Evolutionary conservation across 2,888 invertebrate species (phyloP).

Genomic region (Drosophila dives): DNA sequence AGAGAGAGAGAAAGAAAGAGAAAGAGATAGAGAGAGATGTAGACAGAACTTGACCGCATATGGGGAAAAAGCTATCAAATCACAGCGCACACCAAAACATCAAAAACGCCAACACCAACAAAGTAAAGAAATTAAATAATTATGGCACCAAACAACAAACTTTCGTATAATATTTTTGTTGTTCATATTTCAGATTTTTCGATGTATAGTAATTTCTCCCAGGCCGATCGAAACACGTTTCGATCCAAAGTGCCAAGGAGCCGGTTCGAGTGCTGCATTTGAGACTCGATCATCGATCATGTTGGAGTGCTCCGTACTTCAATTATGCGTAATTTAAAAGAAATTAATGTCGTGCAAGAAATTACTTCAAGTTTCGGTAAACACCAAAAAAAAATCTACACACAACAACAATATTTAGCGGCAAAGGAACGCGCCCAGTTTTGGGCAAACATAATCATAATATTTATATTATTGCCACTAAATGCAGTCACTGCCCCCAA

Average conservation of each 20-base stretch:
- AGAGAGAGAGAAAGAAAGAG: neutral
- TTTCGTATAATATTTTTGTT: conserved; percentile 16
- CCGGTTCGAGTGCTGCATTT: conserved; percentile 26
- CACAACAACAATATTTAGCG: conserved; percentile 48
- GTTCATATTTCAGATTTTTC: neutral
- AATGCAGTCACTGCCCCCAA: conserved; percentile 61
- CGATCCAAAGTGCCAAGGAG: conserved; percentile 29
- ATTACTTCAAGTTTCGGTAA: conserved; percentile 65
- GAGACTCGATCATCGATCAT: conserved; percentile 68
- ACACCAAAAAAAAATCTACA: conserved; percentile 2
- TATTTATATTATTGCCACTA: conserved; percentile 73
- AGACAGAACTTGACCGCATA: conserved; percentile 53
- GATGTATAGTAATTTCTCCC: conserved; percentile 44
- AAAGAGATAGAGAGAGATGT: neutral
- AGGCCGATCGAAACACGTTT: conserved; percentile 55
- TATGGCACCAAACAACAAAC: conserved; percentile 43
- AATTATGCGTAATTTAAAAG: conserved; percentile 81
- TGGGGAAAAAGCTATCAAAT: conserved; percentile 29
- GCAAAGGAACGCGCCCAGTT: conserved; percentile 45
- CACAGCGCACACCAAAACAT: conserved; percentile 1
- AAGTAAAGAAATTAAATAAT: conserved; percentile 69
- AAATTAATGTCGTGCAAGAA: conserved; percentile 81
- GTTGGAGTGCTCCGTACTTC: conserved; percentile 71
- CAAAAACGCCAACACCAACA: conserved; percentile 1
- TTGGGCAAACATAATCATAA: conserved; percentile 66